Evolutionary conservation across 2,888 invertebrate species (phyloP).

Genomic region (Ischnus inquisitorius): DNA sequence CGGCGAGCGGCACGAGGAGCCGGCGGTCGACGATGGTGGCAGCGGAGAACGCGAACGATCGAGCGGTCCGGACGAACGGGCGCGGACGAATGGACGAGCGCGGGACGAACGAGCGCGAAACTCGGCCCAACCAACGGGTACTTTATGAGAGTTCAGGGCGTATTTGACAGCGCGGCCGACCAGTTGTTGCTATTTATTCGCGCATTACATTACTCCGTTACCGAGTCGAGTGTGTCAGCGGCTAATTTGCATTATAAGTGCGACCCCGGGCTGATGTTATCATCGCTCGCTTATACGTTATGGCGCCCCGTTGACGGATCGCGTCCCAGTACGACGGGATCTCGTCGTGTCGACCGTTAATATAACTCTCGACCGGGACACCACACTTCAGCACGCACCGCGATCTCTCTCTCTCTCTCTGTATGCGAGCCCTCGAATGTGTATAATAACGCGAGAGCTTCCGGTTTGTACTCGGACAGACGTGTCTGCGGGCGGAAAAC

Average conservation of each 20-base stretch:
- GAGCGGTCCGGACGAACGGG: slow-evolving; percentile 49
- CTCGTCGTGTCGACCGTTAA: slow-evolving; percentile 63
- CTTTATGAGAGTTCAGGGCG: slow-evolving; percentile 84
- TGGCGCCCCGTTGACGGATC: slow-evolving; percentile 81
- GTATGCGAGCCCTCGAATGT: slow-evolving; percentile 40
- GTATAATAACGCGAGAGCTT: slow-evolving; percentile 30
- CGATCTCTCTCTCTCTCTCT: too few relatives aligned
- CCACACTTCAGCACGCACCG: slow-evolving; percentile 18
- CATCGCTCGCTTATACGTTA: slow-evolving; percentile 83
- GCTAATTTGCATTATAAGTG: slow-evolving; percentile 85
- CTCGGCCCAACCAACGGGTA: slow-evolving; percentile 77
- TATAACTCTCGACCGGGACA: slow-evolving; percentile 53
- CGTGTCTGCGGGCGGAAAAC: not conserved
- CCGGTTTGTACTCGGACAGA: slow-evolving; percentile 1
- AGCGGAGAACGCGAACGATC: slow-evolving; percentile 30
- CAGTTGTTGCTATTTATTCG: slow-evolving; percentile 86
- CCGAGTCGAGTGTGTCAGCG: slow-evolving; percentile 82
- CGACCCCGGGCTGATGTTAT: slow-evolving; percentile 80
- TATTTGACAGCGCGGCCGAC: slow-evolving; percentile 84
- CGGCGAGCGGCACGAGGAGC: slow-evolving; percentile 39
- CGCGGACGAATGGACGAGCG: slow-evolving; percentile 43
- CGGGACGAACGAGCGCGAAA: slow-evolving; percentile 53
- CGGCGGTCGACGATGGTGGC: slow-evolving; percentile 1
- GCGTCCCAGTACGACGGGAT: slow-evolving; percentile 68
- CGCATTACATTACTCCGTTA: slow-evolving; percentile 85